Base-by-base conservation (phyloP, 2,888 invertebrate genomes). In the Hypolimnas misippus region DNA sequence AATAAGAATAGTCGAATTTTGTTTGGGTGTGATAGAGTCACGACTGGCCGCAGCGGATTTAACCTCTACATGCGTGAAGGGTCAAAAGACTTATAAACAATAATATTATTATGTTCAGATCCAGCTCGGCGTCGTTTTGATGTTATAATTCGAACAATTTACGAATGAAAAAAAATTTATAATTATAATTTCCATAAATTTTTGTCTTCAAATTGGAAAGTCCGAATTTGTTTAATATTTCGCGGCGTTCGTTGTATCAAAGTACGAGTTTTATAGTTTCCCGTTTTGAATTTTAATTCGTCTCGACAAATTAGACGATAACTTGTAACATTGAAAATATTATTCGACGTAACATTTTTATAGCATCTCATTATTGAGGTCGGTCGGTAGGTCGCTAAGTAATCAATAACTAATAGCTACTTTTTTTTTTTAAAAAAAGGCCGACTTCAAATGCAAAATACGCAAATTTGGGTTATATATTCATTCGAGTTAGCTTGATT, bases 31-130 rank as follows among this genome's bases (percentile, higher is more conserved):
- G 25, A 57, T 62, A 62, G 42, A 57, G 52, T 29, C 51, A 46
- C 52, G 42, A 40, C 14, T 14, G 50, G n/a, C 19, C 35, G 40
- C 40, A 46, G 21, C 44, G 44, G 44, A 46, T 46, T 57, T 56
- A 35, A 57, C 50, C 56, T 42, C 51, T 2, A 57, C 44, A 19
- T 14, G 44, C 57, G 62, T 51, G 44, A 53, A 57, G 33, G 57
- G 62, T 62, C 62, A 57, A 57, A 57, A 54, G 49, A 57, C 62
- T 49, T 62, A 57, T 57, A 62, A 57, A 57, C 57, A 49, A 62
- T 33, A 25, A 16, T 40, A 14, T 57, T 53, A 62, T 57, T 57
- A 62, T 62, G 62, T 35, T 46, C 14, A 57, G 46, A 57, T 44
- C 40, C 56, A 31, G 16, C 14, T 44, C 57, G 62, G 62, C 57